phyloP scores from a whole-genome alignment of 2,113 vertebrate genomes.

The Potamarius usumacintae region DNA sequence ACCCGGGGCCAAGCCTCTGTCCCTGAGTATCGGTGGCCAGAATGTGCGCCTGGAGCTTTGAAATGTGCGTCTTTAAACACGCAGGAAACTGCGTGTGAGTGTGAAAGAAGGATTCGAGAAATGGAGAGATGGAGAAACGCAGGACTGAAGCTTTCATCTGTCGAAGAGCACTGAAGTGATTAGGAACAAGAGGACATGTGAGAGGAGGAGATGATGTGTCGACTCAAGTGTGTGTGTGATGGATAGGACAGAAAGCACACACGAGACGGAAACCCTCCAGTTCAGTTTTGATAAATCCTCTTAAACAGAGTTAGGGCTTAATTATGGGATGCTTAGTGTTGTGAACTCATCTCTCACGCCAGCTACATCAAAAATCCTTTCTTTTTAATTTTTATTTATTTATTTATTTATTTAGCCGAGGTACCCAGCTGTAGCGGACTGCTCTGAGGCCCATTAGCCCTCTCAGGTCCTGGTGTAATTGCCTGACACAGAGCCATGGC shows the following conservation, averaged over 20 bases:
- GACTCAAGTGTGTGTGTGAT: constrained; percentile 18
- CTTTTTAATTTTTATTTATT: not conserved
- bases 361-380: not conserved
- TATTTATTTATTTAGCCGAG: constrained; percentile 1
- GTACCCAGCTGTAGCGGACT: constrained; percentile 17
- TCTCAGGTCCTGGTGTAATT: constrained; percentile 29
- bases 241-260: constrained; percentile 8
- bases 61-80: not conserved
- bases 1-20: no score
- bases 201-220: constrained; percentile 34
- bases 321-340: constrained; percentile 66
- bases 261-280: constrained; percentile 57
- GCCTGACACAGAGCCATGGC: constrained; percentile 31
- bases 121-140: not conserved
- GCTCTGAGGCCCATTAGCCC: constrained; percentile 30
- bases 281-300: constrained; percentile 75
- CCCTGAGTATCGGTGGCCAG: no score
- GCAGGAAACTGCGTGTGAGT: not conserved
- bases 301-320: constrained; percentile 74
- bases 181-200: constrained; percentile 4
- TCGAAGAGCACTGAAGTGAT: constrained; percentile 47
- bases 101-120: constrained; percentile 9
- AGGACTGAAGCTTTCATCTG: constrained; percentile 38
- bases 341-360: constrained; percentile 49
- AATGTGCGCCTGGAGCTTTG: constrained; percentile 6